Percentiles rank a stretch among this genome's conserved stretches.
Conservation (phyloP, 2,888 invertebrate genomes). For the Cephus pygmeus region DNA sequence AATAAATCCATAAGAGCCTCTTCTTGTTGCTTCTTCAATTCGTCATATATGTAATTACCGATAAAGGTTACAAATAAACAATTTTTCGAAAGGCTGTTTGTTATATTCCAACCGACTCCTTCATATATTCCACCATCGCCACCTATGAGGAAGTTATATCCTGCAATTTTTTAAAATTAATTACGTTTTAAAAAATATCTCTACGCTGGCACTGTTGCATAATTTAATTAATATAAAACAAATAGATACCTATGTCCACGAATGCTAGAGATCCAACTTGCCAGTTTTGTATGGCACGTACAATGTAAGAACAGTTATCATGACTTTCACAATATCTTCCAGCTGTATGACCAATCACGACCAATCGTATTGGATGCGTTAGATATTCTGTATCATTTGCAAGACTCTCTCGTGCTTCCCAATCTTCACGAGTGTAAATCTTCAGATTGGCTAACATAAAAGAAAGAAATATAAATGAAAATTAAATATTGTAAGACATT, state of each 20-base stretch:
- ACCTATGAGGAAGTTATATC: conserved; percentile 78
- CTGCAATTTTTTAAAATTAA: neutral
- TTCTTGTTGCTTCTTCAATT: conserved; percentile 59
- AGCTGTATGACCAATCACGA: neutral
- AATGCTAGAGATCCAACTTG: neutral
- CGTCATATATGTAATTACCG: conserved; percentile 73
- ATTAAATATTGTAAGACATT: no score
- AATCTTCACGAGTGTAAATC: neutral
- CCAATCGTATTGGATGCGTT: neutral
- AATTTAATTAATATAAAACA: neutral
- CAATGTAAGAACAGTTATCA: neutral
- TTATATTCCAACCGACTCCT: conserved; percentile 79
- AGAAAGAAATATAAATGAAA: neutral
- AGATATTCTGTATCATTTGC: neutral
- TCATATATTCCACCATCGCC: conserved; percentile 81
- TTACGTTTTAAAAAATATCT: no score
- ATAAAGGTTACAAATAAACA: conserved; percentile 72
- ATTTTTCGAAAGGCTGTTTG: conserved; percentile 75
- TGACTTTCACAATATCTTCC: neutral
- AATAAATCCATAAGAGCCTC: conserved; percentile 74
- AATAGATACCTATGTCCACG: neutral
- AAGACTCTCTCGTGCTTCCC: neutral
- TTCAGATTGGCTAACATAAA: neutral
- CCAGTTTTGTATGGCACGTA: neutral
- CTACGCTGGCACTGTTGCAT: no score